phyloP scores from a whole-genome alignment of 2,888 invertebrate species.

The Papilio protenor region DNA sequence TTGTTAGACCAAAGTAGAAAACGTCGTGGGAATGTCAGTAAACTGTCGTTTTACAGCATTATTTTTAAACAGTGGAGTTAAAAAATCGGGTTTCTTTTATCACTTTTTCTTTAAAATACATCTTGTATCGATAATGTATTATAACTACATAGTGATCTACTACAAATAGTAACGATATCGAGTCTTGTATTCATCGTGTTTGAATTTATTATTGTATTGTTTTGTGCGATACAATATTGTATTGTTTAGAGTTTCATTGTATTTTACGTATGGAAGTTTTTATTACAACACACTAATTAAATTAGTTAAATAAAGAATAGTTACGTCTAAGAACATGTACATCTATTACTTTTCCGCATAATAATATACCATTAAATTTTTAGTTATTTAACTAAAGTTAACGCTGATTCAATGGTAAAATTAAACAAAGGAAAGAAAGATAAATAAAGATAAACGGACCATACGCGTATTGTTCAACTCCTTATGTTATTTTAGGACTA shows the following conservation, averaged over 20 bases:
- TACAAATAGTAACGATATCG: neutral
- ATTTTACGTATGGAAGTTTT: neutral
- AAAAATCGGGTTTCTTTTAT: neutral
- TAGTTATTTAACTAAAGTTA: too few species aligned
- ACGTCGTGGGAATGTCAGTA: too few species aligned
- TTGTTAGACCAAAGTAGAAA: neutral
- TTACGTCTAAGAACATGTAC: too few species aligned
- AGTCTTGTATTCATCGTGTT: neutral
- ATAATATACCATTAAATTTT: too few species aligned
- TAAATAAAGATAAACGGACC: slow-evolving; percentile 36
- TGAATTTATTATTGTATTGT: slow-evolving; percentile 9
- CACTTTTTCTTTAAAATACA: neutral
- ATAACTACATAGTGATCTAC: neutral
- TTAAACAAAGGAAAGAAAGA: slow-evolving; percentile 48
- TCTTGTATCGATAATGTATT: neutral
- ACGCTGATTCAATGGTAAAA: slow-evolving; percentile 61
- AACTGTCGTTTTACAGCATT: too few species aligned
- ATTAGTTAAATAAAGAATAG: too few species aligned
- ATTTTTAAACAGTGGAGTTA: neutral
- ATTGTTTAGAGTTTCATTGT: neutral
- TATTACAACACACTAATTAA: neutral
- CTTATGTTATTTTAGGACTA: slow-evolving; percentile 70
- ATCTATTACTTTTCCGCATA: too few species aligned
- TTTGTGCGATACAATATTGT: neutral
- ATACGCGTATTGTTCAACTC: slow-evolving; percentile 59